Conservation (phyloP, 2,113 vertebrate genomes). For the Loxodonta africana region DNA sequence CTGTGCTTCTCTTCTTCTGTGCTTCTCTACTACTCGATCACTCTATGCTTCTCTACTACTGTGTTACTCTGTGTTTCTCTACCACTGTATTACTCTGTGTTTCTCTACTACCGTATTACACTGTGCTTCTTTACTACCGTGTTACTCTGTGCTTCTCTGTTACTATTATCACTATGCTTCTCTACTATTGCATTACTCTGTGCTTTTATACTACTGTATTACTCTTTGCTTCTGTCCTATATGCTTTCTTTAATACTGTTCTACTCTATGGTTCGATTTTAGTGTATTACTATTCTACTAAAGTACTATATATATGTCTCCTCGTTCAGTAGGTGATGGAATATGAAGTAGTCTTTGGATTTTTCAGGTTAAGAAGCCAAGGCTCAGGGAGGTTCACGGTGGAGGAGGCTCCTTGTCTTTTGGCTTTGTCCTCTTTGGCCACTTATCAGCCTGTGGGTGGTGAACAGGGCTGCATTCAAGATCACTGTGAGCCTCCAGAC, state of each 20-base stretch:
- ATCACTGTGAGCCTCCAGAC: background rate
- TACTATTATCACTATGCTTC: background rate
- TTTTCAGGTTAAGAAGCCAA: background rate
- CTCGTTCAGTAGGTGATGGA: background rate
- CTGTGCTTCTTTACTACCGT: too few relatives aligned
- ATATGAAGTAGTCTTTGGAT: background rate
- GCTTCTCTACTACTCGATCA: too few relatives aligned
- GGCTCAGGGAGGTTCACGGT: background rate
- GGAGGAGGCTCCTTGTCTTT: background rate
- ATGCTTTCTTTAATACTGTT: too few relatives aligned
- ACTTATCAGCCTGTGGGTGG: background rate
- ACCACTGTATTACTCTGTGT: accelerated
- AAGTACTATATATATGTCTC: accelerated
- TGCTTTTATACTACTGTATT: background rate
- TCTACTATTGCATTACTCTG: background rate
- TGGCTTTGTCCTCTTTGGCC: background rate
- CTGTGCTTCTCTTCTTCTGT: too few relatives aligned
- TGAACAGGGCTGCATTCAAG: background rate
- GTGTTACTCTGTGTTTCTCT: background rate
- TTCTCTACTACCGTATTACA: background rate
- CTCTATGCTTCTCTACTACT: too few relatives aligned
- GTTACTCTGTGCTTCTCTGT: too few relatives aligned
- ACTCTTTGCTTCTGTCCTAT: too few relatives aligned
- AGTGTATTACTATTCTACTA: background rate
- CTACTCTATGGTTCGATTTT: too few relatives aligned